These are phyloP conservation scores for Amblyornis subalaris DNA, from an alignment of 2,113 vertebrate species.

Conservation along the genomic window DNA sequence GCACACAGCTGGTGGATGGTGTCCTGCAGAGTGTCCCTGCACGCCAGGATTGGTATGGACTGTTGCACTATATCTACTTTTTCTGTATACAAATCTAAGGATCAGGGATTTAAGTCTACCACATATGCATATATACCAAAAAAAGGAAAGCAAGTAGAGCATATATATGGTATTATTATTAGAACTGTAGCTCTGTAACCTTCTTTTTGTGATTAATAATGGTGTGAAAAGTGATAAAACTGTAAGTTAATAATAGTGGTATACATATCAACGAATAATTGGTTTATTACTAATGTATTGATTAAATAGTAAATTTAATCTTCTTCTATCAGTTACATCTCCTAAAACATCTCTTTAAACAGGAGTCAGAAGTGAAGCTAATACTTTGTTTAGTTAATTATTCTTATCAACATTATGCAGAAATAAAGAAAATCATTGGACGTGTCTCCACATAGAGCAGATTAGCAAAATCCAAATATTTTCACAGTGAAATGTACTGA, in stretches of 20 bases:
- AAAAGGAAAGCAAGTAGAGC: neutral
- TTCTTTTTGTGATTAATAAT: neutral
- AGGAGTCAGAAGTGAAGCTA: neutral
- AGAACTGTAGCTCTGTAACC: neutral
- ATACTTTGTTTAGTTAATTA: neutral
- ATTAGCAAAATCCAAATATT: neutral
- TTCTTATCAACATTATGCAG: neutral
- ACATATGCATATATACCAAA: too few relatives aligned
- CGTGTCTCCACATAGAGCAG: neutral
- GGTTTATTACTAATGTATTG: neutral
- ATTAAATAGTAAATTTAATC: neutral
- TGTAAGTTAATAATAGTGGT: neutral
- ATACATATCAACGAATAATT: neutral
- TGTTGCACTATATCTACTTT: neutral
- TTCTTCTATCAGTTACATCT: neutral
- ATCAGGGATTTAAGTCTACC: neutral
- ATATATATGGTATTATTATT: too few relatives aligned
- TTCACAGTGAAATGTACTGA: neutral
- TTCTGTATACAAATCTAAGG: neutral
- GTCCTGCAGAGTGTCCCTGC: neutral
- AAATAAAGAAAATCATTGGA: neutral
- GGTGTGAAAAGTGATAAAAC: neutral
- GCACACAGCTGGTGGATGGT: neutral
- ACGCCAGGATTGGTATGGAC: neutral
- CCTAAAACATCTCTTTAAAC: neutral